Evolutionary conservation across 2,113 vertebrate species (phyloP), one percentile per base, ranked within the genome.

Genomic region (Indicator maculatus): DNA sequence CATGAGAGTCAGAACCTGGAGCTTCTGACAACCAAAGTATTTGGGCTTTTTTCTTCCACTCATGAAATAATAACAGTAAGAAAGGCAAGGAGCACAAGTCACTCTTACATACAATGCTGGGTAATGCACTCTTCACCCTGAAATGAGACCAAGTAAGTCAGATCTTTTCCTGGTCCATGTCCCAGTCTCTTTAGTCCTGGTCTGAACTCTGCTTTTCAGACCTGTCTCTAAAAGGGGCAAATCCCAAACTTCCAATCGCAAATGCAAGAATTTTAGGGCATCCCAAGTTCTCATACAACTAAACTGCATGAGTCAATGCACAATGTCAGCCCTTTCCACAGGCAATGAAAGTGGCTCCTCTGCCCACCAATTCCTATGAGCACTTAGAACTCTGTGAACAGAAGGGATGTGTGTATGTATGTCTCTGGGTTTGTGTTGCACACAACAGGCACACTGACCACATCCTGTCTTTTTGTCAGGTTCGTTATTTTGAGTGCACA

Each of bases 351-450:
- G 2, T 8, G 28, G 9, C 18, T 41, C 66, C 24, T 36, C 56
- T 1, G 0, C 14, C 80, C 38, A 31, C 33, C 45, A n/a, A 0
- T 30, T 65, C 63, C 67, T 41, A 2, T 11, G 10, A 69, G 4
- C 39, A n/a, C 12, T 6, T 15, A 47, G 39, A 61, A 31, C 8
- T 2, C 24, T 16, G 9, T 6, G 55, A 64, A 82, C 90, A 26
- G 23, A 61, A 0, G 0, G 52, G 41, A 8, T 20, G 1, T 7
- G 24, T 38, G 1, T 21, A 1, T 5, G 26, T 14, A 1, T 21
- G 30, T 14, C 36, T 69, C 44, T 8, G 5, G 21, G 38, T 39
- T 52, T 52, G 23, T 52, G 0, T 8, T 12, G 18, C 26, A 44
- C 38, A 64, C 20, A 50, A 10, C 47, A 50, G 47, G 47, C 47